Evolutionary conservation across 2,797 vertebrate genomes (phyloP), one percentile per base, ranked within the genome.

Genomic region (Acrossocheilus fasciatus): DNA sequence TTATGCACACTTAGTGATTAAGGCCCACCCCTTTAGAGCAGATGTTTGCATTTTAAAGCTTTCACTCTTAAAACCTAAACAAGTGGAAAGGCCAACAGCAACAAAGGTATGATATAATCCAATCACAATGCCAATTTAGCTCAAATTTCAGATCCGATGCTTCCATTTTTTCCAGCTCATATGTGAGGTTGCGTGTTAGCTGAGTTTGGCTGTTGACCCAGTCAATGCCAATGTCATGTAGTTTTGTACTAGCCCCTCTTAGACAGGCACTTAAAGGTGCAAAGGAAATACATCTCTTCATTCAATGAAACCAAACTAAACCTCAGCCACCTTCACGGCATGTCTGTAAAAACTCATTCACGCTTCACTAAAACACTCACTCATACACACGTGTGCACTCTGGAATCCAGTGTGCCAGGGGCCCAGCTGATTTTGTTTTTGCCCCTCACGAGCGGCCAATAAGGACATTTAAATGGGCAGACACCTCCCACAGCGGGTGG

Each of bases 351-450:
- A 45, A 66, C 86, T 76, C 80, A 62, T 79, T 90, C 89, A 82
- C 73, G 74, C 85, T 85, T 57, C 85, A 76, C 85, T 68, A 81
- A 54, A 74, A 62, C 68, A 68, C 68, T 26, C 69, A 76, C 36
- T 52, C 81, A 78, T 26, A 59, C 75, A 87, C 81, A 87, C 34
- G 18, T 72, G 76, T 64, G 50, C 52, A 14, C 30, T 18, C 23
- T 12, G 26, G 66, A 69, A 26, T 68, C 23, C 66, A 30, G 20
- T 75, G 47, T 82, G 85, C 54, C 70, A 86, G 81, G 39, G 78
- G 64, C 76, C 88, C 89, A 91, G 90, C 86, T 90, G 86, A 91
- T 88, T 83, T 85, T 64, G 82, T 87, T 87, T 77, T 91, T 81
- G 81, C 70, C 84, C 81, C 83, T 83, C 18, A 6, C 52, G n/a